phyloP scores from a whole-genome alignment of 2,797 vertebrate species.

The Halcyon leucocephala region DNA sequence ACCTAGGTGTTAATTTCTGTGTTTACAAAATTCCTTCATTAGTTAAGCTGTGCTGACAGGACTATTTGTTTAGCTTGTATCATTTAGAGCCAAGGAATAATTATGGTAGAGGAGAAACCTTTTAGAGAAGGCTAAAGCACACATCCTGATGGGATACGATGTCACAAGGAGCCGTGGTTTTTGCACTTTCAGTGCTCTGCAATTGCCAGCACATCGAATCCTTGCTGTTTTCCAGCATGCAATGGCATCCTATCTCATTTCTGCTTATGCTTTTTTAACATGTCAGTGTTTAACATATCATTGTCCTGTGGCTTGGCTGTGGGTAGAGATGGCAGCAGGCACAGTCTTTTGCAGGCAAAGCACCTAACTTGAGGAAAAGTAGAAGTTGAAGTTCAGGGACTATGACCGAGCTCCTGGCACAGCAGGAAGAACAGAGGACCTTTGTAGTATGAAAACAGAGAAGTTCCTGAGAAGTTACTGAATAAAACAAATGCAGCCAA shows the following conservation, averaged over 20 bases:
- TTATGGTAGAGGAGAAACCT: not conserved
- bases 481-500: not conserved
- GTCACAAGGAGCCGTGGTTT: rapidly evolving
- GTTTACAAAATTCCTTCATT: not conserved
- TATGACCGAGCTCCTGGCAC: not conserved
- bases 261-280: not conserved
- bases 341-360: not conserved
- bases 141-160: not conserved
- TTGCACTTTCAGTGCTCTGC: not conserved
- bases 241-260: not conserved
- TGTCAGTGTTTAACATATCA: not conserved
- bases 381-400: not conserved
- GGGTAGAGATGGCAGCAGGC: not conserved
- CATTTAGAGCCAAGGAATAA: not conserved
- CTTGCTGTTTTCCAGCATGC: not conserved
- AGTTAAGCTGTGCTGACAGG: not conserved
- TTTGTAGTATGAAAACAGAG: not conserved
- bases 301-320: not conserved
- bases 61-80: not conserved
- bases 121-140: not conserved
- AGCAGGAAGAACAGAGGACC: not conserved
- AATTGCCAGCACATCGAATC: not conserved
- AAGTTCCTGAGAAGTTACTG: not conserved
- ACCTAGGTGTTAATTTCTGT: not conserved
- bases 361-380: not conserved